Base-by-base conservation (phyloP, 2,113 vertebrate genomes). In the Phalacrocorax aristotelis region DNA sequence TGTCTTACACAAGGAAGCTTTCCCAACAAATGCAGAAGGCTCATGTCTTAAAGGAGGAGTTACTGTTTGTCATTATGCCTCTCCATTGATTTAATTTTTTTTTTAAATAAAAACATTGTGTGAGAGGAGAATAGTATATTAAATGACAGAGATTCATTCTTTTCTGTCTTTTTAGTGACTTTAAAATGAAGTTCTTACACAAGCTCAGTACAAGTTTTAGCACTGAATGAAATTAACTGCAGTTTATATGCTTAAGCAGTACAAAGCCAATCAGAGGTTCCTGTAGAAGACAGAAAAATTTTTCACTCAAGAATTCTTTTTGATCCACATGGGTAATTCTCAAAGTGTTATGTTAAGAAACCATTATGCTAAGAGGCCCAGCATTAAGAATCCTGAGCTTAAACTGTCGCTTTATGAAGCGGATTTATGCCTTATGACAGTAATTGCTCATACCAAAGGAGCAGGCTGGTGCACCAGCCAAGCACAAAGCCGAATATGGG, bases 301-400 rank as follows among this genome's bases (percentile, higher is more conserved):
- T 90, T 83, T 46, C 75, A 29, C 66, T 94, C 77, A 54, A 66
- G 82, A 22, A 12, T 51, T 90, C 60, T 90, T 96, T 96, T 82
- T 88, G 83, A 96, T 91, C 81, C 77, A 89, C 65, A 77, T 69
- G 94, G 78, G 83, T 95, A 93, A 97, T 89, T 86, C 71, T 85
- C 48, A 70, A 88, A 86, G 64, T 88, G 85, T 93, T 88, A 83
- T 69, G 88, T 86, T 92, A 95, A 95, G 93, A 80, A 96, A 95
- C 68, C 89, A 80, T 96, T 96, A 95, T 81, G 80, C 61, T 93
- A 74, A 91, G 78, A 90, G 88, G 58, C 32, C 85, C 76, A 72
- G 42, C 76, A 91, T 92, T 91, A 86, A 83, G 64, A 83, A 82
- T 79, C 68, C 46, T 26, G 49, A 82, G 58, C 78, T 96, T 69